Evolutionary conservation across 53 echinoderm and acorn worm genomes (phyloP).

Genomic region (Echinarachnius parma): DNA sequence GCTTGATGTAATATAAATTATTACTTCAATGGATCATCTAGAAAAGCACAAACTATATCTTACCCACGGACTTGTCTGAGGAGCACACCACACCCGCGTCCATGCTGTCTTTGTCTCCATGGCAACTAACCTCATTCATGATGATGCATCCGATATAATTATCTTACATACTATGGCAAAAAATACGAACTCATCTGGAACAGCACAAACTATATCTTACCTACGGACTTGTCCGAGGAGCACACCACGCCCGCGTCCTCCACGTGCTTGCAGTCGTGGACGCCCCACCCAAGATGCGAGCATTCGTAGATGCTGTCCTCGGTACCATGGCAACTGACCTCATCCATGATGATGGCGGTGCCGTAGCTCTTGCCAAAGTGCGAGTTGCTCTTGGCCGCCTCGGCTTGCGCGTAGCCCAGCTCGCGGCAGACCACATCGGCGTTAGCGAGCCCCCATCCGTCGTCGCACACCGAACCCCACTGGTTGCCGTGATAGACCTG

Average conservation of each 20-base stretch:
- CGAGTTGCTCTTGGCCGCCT: background rate
- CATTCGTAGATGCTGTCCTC: conserved; percentile 19
- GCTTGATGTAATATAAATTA: too few species aligned
- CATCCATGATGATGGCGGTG: conserved; percentile 18
- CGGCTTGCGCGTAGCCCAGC: conserved; percentile 1
- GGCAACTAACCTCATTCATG: conserved; percentile 6
- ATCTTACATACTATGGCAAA: too few species aligned
- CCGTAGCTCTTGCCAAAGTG: conserved; percentile 1
- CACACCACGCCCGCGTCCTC: conserved; percentile 19
- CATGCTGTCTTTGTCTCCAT: conserved; percentile 9
- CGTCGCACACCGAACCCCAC: conserved; percentile 31
- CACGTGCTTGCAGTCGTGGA: conserved; percentile 1
- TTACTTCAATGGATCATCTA: too few species aligned
- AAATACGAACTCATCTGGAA: too few species aligned
- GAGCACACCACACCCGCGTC: conserved; percentile 15
- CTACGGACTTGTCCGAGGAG: background rate
- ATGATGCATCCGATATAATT: too few species aligned
- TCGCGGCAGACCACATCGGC: conserved; percentile 22
- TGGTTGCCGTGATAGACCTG: conserved; percentile 14
- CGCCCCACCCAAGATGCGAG: conserved; percentile 25
- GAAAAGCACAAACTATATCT: too few species aligned
- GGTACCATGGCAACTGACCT: conserved; percentile 1
- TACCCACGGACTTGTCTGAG: conserved; percentile 5
- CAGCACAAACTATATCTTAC: too few species aligned
- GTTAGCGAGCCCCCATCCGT: conserved; percentile 1